Conservation (phyloP, 2,113 vertebrate species). For the Mionectes macconnelli region DNA sequence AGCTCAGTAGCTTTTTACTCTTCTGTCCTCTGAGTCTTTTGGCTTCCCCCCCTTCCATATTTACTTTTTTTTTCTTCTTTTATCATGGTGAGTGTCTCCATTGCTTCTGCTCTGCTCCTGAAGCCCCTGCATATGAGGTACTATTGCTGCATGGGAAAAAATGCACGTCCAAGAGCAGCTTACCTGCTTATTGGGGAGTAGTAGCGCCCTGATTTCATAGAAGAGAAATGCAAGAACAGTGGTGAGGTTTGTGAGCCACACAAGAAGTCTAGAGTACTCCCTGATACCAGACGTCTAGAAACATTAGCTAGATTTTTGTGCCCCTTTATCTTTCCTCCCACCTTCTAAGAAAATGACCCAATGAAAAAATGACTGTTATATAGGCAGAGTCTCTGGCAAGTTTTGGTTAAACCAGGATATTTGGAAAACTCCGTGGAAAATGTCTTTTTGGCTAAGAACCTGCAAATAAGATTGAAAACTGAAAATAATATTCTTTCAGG, state of each 20-base stretch:
- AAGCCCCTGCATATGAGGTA: rapidly evolving
- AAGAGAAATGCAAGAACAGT: not conserved
- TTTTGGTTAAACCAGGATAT: not conserved
- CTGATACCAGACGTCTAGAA: not conserved
- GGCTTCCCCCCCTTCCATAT: rapidly evolving
- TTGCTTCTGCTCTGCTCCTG: not conserved
- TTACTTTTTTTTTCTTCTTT: not conserved
- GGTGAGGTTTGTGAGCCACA: not conserved
- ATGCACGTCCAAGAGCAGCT: not conserved
- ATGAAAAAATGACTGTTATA: not conserved
- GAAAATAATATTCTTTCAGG: not conserved
- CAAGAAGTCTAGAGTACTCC: not conserved
- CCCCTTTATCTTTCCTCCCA: not conserved
- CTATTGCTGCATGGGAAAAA: not conserved
- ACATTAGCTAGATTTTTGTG: not conserved
- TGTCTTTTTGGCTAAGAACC: not conserved
- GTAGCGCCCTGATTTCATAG: not conserved
- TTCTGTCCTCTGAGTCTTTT: not conserved
- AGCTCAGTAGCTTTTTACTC: not conserved
- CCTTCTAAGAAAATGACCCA: not conserved
- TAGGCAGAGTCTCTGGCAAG: not conserved
- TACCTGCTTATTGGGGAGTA: not conserved
- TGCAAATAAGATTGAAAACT: not conserved
- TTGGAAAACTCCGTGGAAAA: not conserved
- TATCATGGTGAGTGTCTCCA: not conserved